Evolutionary conservation across 1,140 invertebrate species (phyloP).

Genomic region (Lepidostoma basale): DNA sequence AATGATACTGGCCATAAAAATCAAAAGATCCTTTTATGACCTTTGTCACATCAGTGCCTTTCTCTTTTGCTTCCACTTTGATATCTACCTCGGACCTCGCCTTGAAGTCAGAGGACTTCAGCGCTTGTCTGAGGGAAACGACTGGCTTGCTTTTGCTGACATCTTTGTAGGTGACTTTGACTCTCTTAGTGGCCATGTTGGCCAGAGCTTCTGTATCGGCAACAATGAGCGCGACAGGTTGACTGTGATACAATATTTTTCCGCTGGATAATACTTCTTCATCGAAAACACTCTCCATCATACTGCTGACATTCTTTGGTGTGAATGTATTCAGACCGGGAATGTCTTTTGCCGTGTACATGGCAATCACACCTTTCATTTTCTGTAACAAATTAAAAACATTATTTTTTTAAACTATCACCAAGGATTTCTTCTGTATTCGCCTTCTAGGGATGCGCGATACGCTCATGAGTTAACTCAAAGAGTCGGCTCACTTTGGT

Average conservation of each 20-base stretch:
- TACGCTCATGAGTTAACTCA: too few species aligned
- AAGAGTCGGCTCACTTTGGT: too few species aligned
- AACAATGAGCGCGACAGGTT: constrained; percentile 75
- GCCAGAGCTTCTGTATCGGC: constrained; percentile 69
- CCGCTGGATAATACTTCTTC: constrained; percentile 64
- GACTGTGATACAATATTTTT: constrained; percentile 69
- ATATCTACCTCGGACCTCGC: constrained; percentile 47
- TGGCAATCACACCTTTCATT: constrained; percentile 71
- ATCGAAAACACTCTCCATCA: constrained; percentile 29
- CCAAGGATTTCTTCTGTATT: too few species aligned
- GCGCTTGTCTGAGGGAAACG: constrained; percentile 50
- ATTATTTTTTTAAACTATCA: too few species aligned
- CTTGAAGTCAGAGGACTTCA: constrained; percentile 50
- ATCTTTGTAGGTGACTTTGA: constrained; percentile 70
- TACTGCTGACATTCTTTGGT: constrained; percentile 44
- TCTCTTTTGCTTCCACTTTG: constrained; percentile 50
- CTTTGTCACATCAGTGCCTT: constrained; percentile 52
- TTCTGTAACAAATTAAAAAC: constrained; percentile 65
- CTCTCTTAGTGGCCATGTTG: constrained; percentile 68
- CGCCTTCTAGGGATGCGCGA: too few species aligned
- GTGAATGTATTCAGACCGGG: constrained; percentile 69
- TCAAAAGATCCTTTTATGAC: constrained; percentile 51
- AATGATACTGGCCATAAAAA: constrained; percentile 55
- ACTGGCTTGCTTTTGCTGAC: constrained; percentile 49
- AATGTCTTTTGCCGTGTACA: constrained; percentile 74